phyloP scores from a whole-genome alignment of 2,888 invertebrate genomes.

The Drosophila pseudotalamancana region DNA sequence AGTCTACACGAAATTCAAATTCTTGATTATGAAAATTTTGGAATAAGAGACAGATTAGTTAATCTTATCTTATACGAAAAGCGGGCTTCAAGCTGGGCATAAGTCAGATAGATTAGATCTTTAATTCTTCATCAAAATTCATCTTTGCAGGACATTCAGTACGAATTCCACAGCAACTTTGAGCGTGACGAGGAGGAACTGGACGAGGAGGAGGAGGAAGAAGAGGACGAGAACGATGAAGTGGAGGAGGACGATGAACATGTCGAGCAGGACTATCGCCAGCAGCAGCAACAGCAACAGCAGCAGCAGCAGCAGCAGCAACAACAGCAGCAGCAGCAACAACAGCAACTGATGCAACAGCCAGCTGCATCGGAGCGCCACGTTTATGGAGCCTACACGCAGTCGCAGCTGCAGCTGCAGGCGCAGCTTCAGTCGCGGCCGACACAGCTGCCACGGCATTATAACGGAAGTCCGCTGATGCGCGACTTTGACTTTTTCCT shows the following conservation, averaged over 20 bases:
- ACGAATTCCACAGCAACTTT: constrained; percentile 85
- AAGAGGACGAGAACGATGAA: constrained; percentile 73
- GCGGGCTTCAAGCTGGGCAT: no score
- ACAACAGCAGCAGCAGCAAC: constrained; percentile 31
- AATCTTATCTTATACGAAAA: no score
- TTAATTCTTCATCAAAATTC: background rate
- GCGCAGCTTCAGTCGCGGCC: constrained; percentile 52
- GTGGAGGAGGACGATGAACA: constrained; percentile 71
- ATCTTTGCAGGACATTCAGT: constrained; percentile 85
- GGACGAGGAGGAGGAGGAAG: constrained; percentile 60
- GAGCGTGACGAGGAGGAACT: constrained; percentile 76
- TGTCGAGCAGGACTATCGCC: constrained; percentile 50
- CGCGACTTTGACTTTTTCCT: constrained; percentile 84
- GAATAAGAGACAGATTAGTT: no score
- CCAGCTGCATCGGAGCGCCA: constrained; percentile 42
- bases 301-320: constrained; percentile 31
- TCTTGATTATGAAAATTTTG: no score
- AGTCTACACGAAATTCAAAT: no score
- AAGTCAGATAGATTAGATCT: no score
- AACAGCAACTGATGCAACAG: constrained; percentile 40
- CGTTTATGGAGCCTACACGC: constrained; percentile 45
- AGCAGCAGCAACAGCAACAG: constrained; percentile 53
- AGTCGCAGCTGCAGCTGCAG: constrained; percentile 50
- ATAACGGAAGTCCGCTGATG: constrained; percentile 80
- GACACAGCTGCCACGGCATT: constrained; percentile 66